A percentile compares a stretch with the other conserved stretches of the same genome.
These are phyloP conservation scores for Meiosimyza decipiens DNA, from an alignment of 2,888 invertebrate genomes.

Conservation along the genomic window DNA sequence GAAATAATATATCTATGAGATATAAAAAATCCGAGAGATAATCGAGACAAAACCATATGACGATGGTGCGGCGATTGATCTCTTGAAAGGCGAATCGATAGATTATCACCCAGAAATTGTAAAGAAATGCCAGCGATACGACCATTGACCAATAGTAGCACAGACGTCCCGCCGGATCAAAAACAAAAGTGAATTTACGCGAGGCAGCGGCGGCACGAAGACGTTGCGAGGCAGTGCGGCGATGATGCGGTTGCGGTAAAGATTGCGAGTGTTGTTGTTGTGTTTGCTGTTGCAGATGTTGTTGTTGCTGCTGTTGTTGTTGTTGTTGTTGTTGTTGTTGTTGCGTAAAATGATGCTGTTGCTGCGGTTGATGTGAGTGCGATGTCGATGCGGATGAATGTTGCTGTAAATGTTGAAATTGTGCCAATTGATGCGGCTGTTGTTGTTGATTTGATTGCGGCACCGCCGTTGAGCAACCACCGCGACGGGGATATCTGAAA, in stretches of 20 bases:
- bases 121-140: slow-evolving; percentile 94
- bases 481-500: slow-evolving; percentile 57
- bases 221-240: slow-evolving; percentile 62
- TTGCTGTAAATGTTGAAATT: slow-evolving; percentile 45
- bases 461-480: slow-evolving; percentile 48
- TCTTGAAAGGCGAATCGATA: slow-evolving; percentile 99
- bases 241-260: slow-evolving; percentile 53
- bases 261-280: slow-evolving; percentile 44
- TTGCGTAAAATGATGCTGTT: slow-evolving; percentile 34
- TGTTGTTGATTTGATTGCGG: slow-evolving; percentile 53
- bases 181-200: slow-evolving; percentile 91
- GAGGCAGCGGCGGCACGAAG: slow-evolving; percentile 62
- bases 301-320: slow-evolving; percentile 41
- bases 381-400: slow-evolving; percentile 45
- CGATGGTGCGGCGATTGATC: slow-evolving; percentile 90
- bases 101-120: slow-evolving; percentile 98
- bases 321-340: slow-evolving; percentile 55
- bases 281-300: slow-evolving; percentile 48
- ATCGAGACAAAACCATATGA: slow-evolving; percentile 97
- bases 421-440: slow-evolving; percentile 41
- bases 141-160: slow-evolving; percentile 99
- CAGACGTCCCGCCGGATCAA: slow-evolving; percentile 96
- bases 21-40: slow-evolving; percentile 97
- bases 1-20: slow-evolving; percentile 95
- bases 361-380: slow-evolving; percentile 39